Evolutionary conservation across 2,113 vertebrate genomes (phyloP).

Genomic region (Lamprologus sp.): DNA sequence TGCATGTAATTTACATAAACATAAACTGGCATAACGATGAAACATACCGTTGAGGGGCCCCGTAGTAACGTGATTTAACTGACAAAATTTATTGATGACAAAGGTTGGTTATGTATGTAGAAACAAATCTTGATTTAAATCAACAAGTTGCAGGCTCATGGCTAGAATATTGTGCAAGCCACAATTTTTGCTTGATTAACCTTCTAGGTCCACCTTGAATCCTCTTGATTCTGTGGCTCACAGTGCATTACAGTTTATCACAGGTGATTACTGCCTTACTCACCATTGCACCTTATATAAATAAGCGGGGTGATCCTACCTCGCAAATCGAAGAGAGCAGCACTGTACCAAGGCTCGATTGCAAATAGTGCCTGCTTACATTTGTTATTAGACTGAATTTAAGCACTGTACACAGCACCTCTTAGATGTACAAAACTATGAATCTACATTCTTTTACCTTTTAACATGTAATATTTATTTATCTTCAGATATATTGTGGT

Average conservation of each 20-base stretch:
- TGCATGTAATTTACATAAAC: neutral
- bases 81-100: neutral
- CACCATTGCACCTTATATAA: neutral
- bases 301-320: neutral
- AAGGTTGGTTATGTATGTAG: neutral
- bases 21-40: neutral
- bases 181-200: neutral
- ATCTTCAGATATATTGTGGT: neutral
- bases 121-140: neutral
- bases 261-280: neutral
- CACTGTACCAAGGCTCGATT: neutral
- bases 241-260: neutral
- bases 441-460: neutral
- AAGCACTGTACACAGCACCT: neutral
- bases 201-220: neutral
- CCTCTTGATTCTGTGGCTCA: neutral
- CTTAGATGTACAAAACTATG: neutral
- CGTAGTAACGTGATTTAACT: neutral
- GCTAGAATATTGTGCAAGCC: neutral
- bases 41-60: neutral
- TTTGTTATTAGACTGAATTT: neutral
- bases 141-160: neutral
- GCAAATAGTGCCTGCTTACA: neutral
- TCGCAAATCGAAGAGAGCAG: neutral
- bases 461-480: neutral